These are phyloP conservation scores for Micromussa lordhowensis DNA, from an alignment of 92 coral and sea anemone species.

Conservation along the genomic window DNA sequence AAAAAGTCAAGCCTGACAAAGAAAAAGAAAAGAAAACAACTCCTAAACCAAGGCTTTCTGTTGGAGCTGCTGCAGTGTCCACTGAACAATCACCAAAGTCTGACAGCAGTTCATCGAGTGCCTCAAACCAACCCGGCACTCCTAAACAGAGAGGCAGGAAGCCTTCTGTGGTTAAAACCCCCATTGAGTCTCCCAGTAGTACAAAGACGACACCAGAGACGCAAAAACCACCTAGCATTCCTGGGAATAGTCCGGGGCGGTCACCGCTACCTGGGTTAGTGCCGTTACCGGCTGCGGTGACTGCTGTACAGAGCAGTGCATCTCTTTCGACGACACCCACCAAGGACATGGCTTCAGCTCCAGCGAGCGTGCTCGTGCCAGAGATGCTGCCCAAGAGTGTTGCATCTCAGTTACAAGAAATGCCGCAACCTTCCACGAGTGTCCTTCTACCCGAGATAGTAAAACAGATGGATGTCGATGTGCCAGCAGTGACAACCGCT, in stretches of 20 bases:
- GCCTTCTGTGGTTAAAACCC: conserved; percentile 79
- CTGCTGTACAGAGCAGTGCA: conserved; percentile 39
- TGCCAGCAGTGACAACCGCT: not conserved
- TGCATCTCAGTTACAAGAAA: conserved; percentile 37
- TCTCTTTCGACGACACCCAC: conserved; percentile 10
- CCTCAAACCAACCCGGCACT: conserved; percentile 42
- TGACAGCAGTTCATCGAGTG: conserved; percentile 41
- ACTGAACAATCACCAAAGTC: conserved; percentile 61
- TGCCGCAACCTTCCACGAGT: conserved; percentile 35
- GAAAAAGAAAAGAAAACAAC: conserved; percentile 66
- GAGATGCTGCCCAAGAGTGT: conserved; percentile 40
- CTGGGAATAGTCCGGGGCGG: conserved; percentile 24
- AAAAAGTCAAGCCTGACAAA: conserved; percentile 42
- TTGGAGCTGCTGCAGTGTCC: conserved; percentile 53
- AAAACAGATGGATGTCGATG: conserved; percentile 8
- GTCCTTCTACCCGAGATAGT: conserved; percentile 15
- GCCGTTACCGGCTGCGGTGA: conserved; percentile 36
- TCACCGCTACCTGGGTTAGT: conserved; percentile 38
- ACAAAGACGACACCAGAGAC: conserved; percentile 42
- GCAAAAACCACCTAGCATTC: conserved; percentile 28
- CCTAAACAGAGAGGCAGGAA: conserved; percentile 90
- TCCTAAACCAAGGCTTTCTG: conserved; percentile 76
- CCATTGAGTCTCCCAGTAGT: conserved; percentile 39
- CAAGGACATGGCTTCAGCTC: conserved; percentile 2
- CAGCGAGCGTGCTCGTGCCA: conserved; percentile 21